These are phyloP conservation scores for Aurelia aurita DNA, from an alignment of 30 jellyfish, hydroid and myxozoan species.

Conservation along the genomic window DNA sequence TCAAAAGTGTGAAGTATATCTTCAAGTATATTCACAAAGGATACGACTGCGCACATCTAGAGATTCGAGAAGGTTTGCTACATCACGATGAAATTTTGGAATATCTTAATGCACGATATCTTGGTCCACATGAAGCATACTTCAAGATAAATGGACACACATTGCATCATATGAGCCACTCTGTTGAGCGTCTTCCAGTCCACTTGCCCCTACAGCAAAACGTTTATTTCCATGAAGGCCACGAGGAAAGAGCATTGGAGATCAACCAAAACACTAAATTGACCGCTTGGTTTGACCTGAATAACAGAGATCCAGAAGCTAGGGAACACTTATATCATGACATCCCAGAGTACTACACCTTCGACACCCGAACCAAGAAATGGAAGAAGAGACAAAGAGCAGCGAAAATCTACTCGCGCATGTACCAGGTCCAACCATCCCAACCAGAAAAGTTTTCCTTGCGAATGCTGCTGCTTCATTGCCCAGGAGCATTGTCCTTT, in stretches of 20 bases:
- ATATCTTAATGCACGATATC: slow-evolving; percentile 36
- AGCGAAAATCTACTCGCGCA: slow-evolving; percentile 9
- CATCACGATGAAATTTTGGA: neutral
- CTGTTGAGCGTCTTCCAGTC: slow-evolving; percentile 52
- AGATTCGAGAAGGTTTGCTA: neutral
- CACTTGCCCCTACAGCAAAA: too few species aligned
- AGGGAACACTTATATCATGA: slow-evolving; percentile 1
- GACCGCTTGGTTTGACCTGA: slow-evolving; percentile 59
- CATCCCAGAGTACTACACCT: slow-evolving; percentile 51
- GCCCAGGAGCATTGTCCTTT: neutral
- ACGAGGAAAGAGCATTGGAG: too few species aligned
- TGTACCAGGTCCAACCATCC: neutral
- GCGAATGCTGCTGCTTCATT: neutral
- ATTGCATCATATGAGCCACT: neutral
- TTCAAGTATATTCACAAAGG: slow-evolving; percentile 83
- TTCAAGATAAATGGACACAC: neutral
- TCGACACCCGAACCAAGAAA: slow-evolving; percentile 10
- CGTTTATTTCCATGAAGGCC: too few species aligned
- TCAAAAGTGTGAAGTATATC: slow-evolving; percentile 65
- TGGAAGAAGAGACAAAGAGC: neutral
- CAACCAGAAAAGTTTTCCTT: neutral
- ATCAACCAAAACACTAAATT: slow-evolving; percentile 47
- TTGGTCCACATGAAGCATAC: slow-evolving; percentile 38
- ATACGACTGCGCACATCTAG: slow-evolving; percentile 36
- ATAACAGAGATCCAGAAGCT: slow-evolving; percentile 6